These are phyloP conservation scores for Drosophila neonasuta DNA, from an alignment of 2,888 invertebrate species.

Conservation along the genomic window DNA sequence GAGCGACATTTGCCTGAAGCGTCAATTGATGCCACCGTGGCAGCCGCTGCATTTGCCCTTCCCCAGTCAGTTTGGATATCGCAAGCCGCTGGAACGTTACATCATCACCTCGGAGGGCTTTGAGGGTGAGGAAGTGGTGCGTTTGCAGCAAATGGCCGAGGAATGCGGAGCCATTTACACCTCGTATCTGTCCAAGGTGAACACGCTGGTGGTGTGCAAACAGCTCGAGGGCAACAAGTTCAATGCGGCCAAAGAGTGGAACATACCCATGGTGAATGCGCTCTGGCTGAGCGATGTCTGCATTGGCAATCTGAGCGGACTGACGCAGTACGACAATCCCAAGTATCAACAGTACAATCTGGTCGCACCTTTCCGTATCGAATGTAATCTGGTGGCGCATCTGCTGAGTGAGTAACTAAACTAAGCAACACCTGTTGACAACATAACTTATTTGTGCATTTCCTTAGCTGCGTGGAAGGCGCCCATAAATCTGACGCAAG, in stretches of 20 bases:
- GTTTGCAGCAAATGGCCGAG: slow-evolving; percentile 92
- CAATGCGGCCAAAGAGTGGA: slow-evolving; percentile 95
- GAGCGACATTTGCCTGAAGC: slow-evolving; percentile 93
- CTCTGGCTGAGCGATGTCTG: slow-evolving; percentile 96
- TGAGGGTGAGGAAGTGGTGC: slow-evolving; percentile 90
- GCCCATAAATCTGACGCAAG: slow-evolving; percentile 94
- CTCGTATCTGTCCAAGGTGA: slow-evolving; percentile 90
- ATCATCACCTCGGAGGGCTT: slow-evolving; percentile 95
- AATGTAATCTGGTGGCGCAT: slow-evolving; percentile 92
- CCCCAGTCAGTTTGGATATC: slow-evolving; percentile 85
- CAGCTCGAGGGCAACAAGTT: slow-evolving; percentile 94
- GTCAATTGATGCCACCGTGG: slow-evolving; percentile 95
- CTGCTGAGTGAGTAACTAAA: slow-evolving; percentile 90
- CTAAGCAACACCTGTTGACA: not conserved
- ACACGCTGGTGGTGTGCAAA: slow-evolving; percentile 89
- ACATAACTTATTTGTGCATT: not conserved
- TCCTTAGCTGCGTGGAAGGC: slow-evolving; percentile 94
- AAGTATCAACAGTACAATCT: slow-evolving; percentile 94
- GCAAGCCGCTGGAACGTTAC: slow-evolving; percentile 89
- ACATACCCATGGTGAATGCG: slow-evolving; percentile 94
- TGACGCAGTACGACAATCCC: slow-evolving; percentile 90
- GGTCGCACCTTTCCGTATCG: slow-evolving; percentile 91
- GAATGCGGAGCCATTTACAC: slow-evolving; percentile 93
- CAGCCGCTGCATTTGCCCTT: slow-evolving; percentile 95
- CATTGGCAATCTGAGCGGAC: slow-evolving; percentile 92